Evolutionary conservation across 2,888 invertebrate species (phyloP).

Genomic region (Synanthedon tipuliformis): DNA sequence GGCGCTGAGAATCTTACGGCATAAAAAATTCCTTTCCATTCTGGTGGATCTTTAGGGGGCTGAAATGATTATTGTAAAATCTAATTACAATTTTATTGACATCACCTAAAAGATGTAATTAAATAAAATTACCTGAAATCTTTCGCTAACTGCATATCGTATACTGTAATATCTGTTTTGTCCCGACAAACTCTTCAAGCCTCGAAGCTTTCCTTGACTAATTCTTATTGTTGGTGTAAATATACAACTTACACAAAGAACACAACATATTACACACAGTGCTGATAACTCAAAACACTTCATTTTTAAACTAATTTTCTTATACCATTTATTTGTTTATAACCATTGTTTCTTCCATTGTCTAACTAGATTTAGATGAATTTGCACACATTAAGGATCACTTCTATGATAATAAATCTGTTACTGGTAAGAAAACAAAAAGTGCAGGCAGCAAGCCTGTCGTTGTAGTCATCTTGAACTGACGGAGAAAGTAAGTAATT

Average conservation of each 20-base stretch:
- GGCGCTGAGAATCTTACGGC: constrained; percentile 31
- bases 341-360: background rate
- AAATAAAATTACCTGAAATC: constrained; percentile 40
- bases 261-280: background rate
- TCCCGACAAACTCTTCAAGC: constrained; percentile 32
- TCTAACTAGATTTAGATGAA: background rate
- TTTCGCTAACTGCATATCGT: constrained; percentile 41
- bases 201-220: constrained; percentile 40
- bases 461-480: background rate
- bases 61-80: constrained; percentile 16
- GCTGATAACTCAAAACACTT: background rate
- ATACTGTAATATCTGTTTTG: constrained; percentile 51
- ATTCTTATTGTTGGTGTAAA: constrained; percentile 34
- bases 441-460: background rate
- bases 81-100: background rate
- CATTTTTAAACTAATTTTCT: background rate
- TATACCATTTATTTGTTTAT: background rate
- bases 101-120: no score
- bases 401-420: background rate
- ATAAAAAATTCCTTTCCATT: constrained; percentile 37
- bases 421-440: background rate
- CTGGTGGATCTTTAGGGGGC: constrained; percentile 32
- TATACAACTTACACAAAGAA: constrained; percentile 8
- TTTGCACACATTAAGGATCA: background rate
- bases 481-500: background rate